Evolutionary conservation across 2,113 vertebrate genomes (phyloP).

Genomic region (Cairina moschata): DNA sequence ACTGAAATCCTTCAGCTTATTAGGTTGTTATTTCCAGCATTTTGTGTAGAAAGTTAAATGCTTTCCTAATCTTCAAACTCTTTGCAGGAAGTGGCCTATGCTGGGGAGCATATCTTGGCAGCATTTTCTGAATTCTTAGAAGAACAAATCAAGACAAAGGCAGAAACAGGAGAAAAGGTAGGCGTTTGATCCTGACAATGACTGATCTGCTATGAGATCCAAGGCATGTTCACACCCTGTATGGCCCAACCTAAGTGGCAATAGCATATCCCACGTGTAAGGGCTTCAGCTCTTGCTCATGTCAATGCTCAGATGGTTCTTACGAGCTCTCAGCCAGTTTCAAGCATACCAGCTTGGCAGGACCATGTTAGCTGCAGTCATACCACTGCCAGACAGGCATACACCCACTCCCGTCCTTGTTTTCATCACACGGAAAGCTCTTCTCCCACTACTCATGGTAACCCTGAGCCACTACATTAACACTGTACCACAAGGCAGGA

Average conservation of each 20-base stretch:
- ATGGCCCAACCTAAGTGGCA: rapidly evolving
- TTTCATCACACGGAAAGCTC: not conserved
- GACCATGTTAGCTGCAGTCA: not conserved
- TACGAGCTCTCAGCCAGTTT: not conserved
- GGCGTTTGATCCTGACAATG: not conserved
- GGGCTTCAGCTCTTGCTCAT: not conserved
- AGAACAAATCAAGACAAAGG: slow-evolving; percentile 37
- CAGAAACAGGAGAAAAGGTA: slow-evolving; percentile 60
- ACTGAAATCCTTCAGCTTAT: not conserved
- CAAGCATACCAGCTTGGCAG: not conserved
- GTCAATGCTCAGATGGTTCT: rapidly evolving
- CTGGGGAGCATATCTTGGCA: slow-evolving; percentile 60
- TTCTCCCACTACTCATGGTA: not conserved
- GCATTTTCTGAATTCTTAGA: slow-evolving; percentile 78
- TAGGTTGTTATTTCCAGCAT: not conserved
- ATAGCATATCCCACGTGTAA: rapidly evolving
- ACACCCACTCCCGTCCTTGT: not conserved
- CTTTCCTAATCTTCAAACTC: not conserved
- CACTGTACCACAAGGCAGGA: not conserved
- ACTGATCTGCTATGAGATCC: not conserved
- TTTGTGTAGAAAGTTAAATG: not conserved
- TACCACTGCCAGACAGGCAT: not conserved
- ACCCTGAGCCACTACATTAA: not conserved
- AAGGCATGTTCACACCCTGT: not conserved
- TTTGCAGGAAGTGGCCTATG: slow-evolving; percentile 71